Conservation (phyloP, 2,888 invertebrate species). For the Andrena flavipes region DNA sequence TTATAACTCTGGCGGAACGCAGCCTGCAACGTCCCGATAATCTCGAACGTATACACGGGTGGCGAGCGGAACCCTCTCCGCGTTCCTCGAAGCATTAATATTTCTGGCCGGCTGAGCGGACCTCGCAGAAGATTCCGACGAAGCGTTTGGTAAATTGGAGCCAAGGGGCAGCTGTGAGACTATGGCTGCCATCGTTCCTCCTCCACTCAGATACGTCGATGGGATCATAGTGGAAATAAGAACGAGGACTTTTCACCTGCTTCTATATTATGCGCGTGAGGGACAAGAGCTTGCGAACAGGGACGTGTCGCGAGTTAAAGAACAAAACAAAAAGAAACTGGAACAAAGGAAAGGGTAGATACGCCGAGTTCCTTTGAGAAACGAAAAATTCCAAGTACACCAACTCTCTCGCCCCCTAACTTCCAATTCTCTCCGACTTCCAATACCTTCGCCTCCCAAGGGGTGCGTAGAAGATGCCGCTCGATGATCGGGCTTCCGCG, state of each 20-base stretch:
- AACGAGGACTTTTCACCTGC: conserved; percentile 65
- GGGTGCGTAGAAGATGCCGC: conserved; percentile 3
- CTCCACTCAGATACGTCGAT: conserved; percentile 60
- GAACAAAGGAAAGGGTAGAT: not conserved
- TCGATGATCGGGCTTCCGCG: conserved; percentile 53
- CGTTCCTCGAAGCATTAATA: conserved; percentile 56
- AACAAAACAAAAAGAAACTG: too few species aligned
- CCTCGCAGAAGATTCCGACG: conserved; percentile 22
- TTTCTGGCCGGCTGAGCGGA: conserved; percentile 26
- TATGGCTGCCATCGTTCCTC: conserved; percentile 28
- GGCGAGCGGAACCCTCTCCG: conserved; percentile 40
- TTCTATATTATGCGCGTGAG: conserved; percentile 47
- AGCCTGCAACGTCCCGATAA: conserved; percentile 46
- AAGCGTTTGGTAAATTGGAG: conserved; percentile 36
- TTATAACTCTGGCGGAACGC: conserved; percentile 46
- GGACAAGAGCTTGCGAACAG: conserved; percentile 13
- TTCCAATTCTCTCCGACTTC: conserved; percentile 32
- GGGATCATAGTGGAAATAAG: conserved; percentile 62
- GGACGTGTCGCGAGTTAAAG: conserved; percentile 17
- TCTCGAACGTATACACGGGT: conserved; percentile 32
- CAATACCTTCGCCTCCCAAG: not conserved
- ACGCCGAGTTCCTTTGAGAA: not conserved
- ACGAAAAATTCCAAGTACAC: not conserved
- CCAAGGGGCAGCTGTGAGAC: conserved; percentile 57
- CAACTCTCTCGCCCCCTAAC: conserved; percentile 23